phyloP scores from a whole-genome alignment of 2,888 invertebrate genomes.

The Agrotis ipsilon region DNA sequence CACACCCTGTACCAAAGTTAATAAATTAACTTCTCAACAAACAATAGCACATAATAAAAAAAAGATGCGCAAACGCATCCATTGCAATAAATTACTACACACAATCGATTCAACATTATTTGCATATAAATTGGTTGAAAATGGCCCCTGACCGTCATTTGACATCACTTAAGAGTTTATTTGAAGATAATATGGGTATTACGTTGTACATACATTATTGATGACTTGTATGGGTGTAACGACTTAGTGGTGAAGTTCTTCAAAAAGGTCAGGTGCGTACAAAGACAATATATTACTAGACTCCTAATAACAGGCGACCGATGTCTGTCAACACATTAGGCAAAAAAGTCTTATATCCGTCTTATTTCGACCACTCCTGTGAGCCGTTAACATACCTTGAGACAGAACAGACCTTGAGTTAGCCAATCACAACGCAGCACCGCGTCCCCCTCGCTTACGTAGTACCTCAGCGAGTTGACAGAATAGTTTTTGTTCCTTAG shows the following conservation, averaged over 20 bases:
- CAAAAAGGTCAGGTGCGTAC: too few relatives aligned
- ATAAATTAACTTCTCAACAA: slow-evolving; percentile 58
- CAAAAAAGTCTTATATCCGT: too few relatives aligned
- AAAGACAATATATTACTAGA: too few relatives aligned
- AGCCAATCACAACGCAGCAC: too few relatives aligned
- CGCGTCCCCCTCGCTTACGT: too few relatives aligned
- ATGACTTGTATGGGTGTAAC: slow-evolving; percentile 40
- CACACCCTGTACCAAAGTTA: slow-evolving; percentile 39
- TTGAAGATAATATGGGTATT: slow-evolving; percentile 52
- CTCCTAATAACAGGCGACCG: too few relatives aligned
- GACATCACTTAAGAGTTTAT: slow-evolving; percentile 57
- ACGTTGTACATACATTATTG: slow-evolving; percentile 50
- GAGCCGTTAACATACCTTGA: too few relatives aligned
- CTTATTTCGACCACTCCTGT: too few relatives aligned
- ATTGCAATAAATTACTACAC: slow-evolving; percentile 73
- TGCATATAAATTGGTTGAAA: slow-evolving; percentile 79
- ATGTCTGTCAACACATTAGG: too few relatives aligned
- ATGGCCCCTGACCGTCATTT: slow-evolving; percentile 68
- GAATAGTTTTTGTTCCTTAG: too few relatives aligned
- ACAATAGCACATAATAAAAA: slow-evolving; percentile 66
- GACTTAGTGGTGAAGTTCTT: slow-evolving; percentile 17
- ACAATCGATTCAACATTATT: slow-evolving; percentile 77
- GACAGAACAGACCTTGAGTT: too few relatives aligned
- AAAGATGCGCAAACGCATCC: slow-evolving; percentile 63
- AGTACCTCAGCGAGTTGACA: too few relatives aligned